A percentile compares a stretch with the other conserved stretches of the same genome.
Evolutionary conservation across 2,797 vertebrate species (phyloP).

Genomic region (Sebastes minor): DNA sequence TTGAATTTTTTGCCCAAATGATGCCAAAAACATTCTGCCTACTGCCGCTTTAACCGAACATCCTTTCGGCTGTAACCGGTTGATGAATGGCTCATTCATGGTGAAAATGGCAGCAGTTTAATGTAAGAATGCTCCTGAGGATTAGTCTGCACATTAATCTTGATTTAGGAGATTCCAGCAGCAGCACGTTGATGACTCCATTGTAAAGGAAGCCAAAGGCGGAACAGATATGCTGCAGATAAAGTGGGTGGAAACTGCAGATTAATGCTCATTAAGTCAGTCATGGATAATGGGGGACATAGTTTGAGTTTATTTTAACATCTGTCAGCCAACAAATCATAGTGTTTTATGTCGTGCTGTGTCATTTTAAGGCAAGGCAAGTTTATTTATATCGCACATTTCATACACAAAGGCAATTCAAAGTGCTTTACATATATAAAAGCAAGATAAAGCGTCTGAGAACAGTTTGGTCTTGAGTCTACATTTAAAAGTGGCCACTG

Average conservation of each 20-base stretch:
- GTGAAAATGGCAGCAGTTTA: conserved; percentile 43
- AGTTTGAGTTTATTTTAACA: not conserved
- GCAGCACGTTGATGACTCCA: conserved; percentile 1
- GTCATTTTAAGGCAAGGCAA: not conserved
- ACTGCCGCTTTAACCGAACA: not conserved
- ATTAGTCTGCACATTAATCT: conserved; percentile 58
- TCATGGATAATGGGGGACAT: not conserved
- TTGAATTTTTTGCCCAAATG: too few relatives aligned
- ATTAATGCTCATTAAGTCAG: conserved; percentile 28
- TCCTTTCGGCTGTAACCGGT: not conserved
- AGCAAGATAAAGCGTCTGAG: too few relatives aligned
- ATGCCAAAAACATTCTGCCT: too few relatives aligned
- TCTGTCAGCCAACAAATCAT: not conserved
- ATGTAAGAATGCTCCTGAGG: conserved; percentile 40
- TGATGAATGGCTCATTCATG: conserved; percentile 50
- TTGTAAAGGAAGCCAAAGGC: conserved; percentile 6
- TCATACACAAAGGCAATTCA: too few relatives aligned
- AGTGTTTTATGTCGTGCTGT: not conserved
- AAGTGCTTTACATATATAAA: too few relatives aligned
- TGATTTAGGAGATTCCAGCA: conserved; percentile 36
- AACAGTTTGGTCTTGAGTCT: too few relatives aligned
- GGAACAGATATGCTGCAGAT: conserved; percentile 13
- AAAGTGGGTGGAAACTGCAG: conserved; percentile 19
- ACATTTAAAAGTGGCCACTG: too few relatives aligned
- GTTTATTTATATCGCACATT: too few relatives aligned